These are phyloP conservation scores for Cryptomyrus ogoouensis DNA, from an alignment of 2,113 vertebrate genomes.

Conservation along the genomic window DNA sequence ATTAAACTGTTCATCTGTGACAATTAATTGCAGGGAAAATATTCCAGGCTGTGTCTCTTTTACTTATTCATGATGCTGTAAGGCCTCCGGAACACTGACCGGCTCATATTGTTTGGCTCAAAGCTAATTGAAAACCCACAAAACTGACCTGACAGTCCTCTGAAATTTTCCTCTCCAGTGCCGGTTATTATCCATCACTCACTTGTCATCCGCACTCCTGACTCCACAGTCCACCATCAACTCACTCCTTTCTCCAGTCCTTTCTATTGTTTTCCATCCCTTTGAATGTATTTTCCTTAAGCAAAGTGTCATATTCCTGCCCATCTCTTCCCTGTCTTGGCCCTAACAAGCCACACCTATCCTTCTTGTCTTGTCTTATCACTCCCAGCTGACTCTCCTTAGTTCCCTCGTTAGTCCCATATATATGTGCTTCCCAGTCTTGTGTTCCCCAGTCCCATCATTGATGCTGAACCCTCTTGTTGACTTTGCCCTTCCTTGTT, in stretches of 20 bases:
- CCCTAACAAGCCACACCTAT: not conserved
- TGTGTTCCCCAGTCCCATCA: not conserved
- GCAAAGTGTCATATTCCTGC: not conserved
- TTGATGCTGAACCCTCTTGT: not conserved
- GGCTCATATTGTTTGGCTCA: not conserved
- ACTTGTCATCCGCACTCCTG: not conserved
- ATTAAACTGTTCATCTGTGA: constrained; percentile 23
- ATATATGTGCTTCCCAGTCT: not conserved
- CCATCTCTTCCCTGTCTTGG: not conserved
- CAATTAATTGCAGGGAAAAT: constrained; percentile 16
- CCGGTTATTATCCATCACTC: not conserved
- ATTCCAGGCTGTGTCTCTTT: constrained; percentile 1
- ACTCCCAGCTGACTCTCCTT: not conserved
- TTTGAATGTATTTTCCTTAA: not conserved
- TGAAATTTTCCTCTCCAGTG: not conserved
- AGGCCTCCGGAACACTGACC: not conserved
- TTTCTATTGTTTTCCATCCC: not conserved
- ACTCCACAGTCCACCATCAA: not conserved
- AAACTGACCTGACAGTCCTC: constrained; percentile 3
- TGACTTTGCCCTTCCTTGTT: not conserved
- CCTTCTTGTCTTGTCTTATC: not conserved
- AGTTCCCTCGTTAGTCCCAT: not conserved
- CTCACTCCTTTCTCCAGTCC: not conserved
- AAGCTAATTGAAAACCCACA: not conserved
- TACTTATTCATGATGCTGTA: not conserved